Conservation (phyloP, 2,888 invertebrate species). For the Tenodera sinensis region DNA sequence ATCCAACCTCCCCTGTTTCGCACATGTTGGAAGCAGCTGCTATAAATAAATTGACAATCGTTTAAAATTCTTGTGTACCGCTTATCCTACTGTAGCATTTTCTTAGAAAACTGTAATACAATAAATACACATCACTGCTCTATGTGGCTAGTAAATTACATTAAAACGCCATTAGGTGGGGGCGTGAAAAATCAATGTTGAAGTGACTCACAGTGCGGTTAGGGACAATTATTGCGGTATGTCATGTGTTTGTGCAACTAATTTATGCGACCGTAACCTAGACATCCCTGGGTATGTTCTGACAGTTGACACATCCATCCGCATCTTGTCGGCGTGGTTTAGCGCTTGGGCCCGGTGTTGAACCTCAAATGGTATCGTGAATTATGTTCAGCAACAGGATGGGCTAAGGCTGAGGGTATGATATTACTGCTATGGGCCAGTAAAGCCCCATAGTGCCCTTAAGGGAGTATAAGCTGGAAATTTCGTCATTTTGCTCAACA, state of each 20-base stretch:
- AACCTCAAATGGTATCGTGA: background rate
- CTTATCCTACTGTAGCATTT: no score
- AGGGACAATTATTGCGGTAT: background rate
- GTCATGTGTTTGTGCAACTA: background rate
- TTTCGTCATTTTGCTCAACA: no score
- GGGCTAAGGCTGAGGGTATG: no score
- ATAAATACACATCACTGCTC: no score
- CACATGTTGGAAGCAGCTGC: no score
- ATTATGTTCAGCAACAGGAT: background rate
- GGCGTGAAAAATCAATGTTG: background rate
- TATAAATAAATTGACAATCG: no score
- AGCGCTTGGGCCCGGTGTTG: background rate
- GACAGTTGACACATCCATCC: background rate
- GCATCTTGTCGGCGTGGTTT: background rate
- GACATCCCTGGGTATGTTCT: background rate
- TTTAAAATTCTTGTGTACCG: no score
- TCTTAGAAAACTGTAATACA: no score
- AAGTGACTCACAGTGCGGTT: background rate
- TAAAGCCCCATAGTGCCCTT: no score
- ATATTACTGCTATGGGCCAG: background rate
- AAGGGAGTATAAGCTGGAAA: no score
- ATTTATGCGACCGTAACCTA: background rate
- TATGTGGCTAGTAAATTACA: no score
- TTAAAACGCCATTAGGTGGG: background rate
- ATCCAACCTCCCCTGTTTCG: no score